These are phyloP conservation scores for Naso thynnoides DNA, from an alignment of 2,797 vertebrate species.

Conservation along the genomic window DNA sequence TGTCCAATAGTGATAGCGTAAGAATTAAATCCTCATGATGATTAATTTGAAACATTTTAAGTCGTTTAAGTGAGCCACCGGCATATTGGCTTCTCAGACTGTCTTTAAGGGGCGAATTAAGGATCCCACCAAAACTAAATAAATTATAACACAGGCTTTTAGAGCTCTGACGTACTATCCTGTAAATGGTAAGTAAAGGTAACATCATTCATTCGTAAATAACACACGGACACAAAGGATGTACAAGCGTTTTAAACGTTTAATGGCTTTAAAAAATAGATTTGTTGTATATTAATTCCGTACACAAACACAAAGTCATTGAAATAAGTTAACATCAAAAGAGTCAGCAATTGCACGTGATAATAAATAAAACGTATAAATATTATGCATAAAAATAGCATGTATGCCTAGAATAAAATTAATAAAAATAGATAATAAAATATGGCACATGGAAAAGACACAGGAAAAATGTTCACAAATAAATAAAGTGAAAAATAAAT, in stretches of 20 bases:
- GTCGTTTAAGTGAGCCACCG: not conserved
- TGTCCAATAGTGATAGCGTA: not conserved
- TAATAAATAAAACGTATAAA: constrained; percentile 84
- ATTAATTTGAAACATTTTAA: too few relatives aligned
- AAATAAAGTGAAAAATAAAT: constrained; percentile 79
- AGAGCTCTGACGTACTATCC: rapidly evolving
- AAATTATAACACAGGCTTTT: rapidly evolving
- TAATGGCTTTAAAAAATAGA: constrained; percentile 82
- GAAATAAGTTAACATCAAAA: constrained; percentile 81
- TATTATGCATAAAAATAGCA: constrained; percentile 64
- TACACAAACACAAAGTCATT: constrained; percentile 63
- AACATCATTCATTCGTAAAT: not conserved
- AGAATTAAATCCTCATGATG: not conserved
- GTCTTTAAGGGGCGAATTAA: not conserved
- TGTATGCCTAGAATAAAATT: constrained; percentile 53
- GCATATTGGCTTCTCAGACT: rapidly evolving
- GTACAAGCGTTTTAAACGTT: constrained; percentile 58
- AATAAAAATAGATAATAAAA: constrained; percentile 66
- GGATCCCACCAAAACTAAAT: not conserved
- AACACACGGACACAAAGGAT: constrained; percentile 5
- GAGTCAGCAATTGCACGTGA: constrained; percentile 71
- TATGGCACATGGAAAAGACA: constrained; percentile 76
- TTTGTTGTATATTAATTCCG: constrained; percentile 65
- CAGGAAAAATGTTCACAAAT: constrained; percentile 53
- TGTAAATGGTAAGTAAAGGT: not conserved